A percentile compares a stretch with the other conserved stretches of the same genome.
Evolutionary conservation across 2,888 invertebrate genomes (phyloP).

Genomic region (Trileptium ribeirensis): DNA sequence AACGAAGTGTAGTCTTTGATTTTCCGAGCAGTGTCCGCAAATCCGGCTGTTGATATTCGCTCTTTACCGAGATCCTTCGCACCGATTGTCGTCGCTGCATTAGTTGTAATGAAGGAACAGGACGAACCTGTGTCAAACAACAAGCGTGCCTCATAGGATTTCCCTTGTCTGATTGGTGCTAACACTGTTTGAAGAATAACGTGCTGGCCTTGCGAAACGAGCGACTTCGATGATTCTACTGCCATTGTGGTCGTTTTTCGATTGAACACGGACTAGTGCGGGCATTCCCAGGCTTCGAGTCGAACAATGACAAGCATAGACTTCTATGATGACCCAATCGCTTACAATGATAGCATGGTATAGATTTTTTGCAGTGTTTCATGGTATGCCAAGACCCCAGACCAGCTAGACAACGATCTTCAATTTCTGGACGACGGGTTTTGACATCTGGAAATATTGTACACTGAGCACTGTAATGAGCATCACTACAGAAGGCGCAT

Average conservation of each 20-base stretch:
- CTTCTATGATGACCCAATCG: constrained; percentile 1
- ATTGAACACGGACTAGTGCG: too few species aligned
- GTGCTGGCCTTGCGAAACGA: background rate
- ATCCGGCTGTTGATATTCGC: background rate
- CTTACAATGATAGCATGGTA: background rate
- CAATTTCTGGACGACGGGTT: background rate
- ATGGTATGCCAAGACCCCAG: background rate
- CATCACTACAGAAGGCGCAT: background rate
- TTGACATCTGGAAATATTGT: background rate
- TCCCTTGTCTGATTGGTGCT: background rate
- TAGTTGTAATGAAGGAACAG: background rate
- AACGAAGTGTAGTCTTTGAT: background rate
- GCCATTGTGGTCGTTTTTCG: background rate
- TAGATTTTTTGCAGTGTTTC: background rate
- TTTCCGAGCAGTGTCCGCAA: background rate
- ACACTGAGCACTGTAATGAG: background rate
- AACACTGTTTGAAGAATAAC: background rate
- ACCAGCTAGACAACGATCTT: background rate
- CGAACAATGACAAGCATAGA: background rate
- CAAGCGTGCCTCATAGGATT: background rate
- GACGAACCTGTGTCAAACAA: background rate
- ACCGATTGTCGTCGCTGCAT: background rate
- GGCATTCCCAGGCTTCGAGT: background rate
- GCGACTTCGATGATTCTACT: background rate
- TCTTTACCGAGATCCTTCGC: background rate